These are phyloP conservation scores for Scalopus aquaticus DNA, from an alignment of 2,113 vertebrate species.

Conservation along the genomic window DNA sequence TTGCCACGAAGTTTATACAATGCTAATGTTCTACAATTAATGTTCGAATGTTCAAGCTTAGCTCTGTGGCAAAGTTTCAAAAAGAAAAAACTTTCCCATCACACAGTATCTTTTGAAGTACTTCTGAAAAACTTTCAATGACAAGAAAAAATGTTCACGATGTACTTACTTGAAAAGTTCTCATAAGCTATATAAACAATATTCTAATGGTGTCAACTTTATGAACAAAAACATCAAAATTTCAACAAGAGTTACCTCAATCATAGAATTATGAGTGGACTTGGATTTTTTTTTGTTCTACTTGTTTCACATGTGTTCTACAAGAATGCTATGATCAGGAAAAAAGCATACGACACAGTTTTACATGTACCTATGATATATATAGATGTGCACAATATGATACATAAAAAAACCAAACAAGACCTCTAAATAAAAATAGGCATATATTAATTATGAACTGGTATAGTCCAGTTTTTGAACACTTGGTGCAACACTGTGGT, in stretches of 20 bases:
- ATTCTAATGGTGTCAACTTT: background rate
- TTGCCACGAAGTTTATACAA: background rate
- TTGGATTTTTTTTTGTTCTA: background rate
- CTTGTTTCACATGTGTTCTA: background rate
- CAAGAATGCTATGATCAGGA: constrained; percentile 25
- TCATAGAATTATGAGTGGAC: background rate
- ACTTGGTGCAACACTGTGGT: background rate
- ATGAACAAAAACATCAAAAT: background rate
- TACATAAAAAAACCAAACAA: no score
- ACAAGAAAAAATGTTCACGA: background rate
- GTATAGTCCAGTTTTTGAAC: constrained; percentile 26
- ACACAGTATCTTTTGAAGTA: background rate
- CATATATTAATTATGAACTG: background rate
- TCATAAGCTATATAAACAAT: constrained; percentile 1
- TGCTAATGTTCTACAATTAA: background rate
- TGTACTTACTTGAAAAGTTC: background rate
- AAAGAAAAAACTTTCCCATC: background rate
- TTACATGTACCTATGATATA: background rate
- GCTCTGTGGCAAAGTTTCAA: background rate
- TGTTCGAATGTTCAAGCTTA: background rate
- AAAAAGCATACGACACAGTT: background rate
- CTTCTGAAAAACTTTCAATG: constrained; percentile 3
- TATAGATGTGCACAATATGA: background rate
- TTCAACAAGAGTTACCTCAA: background rate
- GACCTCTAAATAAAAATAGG: no score